phyloP scores from a whole-genome alignment of 2,113 vertebrate species.

The Lutjanus erythropterus region DNA sequence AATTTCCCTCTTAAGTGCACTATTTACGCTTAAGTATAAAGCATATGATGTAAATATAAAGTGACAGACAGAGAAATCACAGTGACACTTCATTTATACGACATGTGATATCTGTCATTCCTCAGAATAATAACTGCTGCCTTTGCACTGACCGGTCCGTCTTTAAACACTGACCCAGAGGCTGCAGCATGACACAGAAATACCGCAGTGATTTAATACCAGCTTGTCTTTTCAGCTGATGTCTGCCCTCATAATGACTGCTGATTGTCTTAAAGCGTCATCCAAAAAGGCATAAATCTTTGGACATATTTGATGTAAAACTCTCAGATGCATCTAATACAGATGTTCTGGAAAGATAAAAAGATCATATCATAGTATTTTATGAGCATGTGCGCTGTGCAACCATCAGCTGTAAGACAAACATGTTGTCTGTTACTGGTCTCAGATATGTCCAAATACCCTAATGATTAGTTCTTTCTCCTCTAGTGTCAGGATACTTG shows the following conservation, averaged over 20 bases:
- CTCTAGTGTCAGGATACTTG: not conserved
- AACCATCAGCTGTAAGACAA: not conserved
- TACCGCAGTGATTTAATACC: constrained; percentile 13
- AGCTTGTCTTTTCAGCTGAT: constrained; percentile 11
- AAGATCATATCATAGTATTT: not conserved
- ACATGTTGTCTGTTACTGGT: not conserved
- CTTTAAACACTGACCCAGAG: constrained; percentile 4
- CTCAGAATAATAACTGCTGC: not conserved
- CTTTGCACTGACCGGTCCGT: not conserved
- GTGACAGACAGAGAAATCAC: not conserved
- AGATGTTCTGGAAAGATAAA: not conserved
- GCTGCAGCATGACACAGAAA: constrained; percentile 1
- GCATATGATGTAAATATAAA: not conserved
- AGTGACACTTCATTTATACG: too few species aligned
- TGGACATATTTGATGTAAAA: not conserved
- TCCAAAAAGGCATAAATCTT: not conserved
- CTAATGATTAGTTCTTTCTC: not conserved
- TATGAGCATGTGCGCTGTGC: not conserved
- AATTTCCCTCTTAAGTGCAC: not conserved
- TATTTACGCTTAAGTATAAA: not conserved
- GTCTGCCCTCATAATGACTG: not conserved
- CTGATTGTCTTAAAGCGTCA: not conserved
- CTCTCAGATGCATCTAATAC: not conserved
- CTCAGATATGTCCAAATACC: not conserved
- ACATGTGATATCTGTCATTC: not conserved